Conservation (phyloP, 1,140 invertebrate species). For the Oscheius sp. region DNA sequence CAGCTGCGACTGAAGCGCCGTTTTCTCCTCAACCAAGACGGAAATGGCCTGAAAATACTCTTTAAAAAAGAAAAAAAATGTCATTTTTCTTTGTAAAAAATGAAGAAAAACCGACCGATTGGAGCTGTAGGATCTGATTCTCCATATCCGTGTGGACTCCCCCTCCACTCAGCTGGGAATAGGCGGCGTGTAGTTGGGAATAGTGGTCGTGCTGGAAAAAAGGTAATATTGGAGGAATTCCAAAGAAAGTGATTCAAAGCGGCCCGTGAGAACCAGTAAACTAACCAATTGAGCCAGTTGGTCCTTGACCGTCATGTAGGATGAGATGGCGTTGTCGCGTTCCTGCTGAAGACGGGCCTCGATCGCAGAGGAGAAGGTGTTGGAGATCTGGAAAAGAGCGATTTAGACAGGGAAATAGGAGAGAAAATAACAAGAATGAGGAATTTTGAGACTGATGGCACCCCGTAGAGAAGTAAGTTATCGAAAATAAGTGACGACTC, state of each 20-base stretch:
- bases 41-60: conserved; percentile 18
- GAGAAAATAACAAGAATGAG: neutral
- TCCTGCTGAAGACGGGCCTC: neutral
- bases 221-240: neutral
- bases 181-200: conserved; percentile 23
- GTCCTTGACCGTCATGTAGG: neutral
- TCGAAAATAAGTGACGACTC: too few relatives aligned
- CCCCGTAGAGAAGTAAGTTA: too few relatives aligned
- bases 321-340: neutral
- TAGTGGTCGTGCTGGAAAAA: conserved; percentile 18
- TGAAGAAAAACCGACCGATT: conserved; percentile 6
- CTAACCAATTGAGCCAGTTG: conserved; percentile 5
- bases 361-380: neutral
- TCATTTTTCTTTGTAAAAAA: neutral
- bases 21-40: conserved; percentile 29
- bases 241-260: neutral
- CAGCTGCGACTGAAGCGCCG: conserved; percentile 17
- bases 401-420: too few relatives aligned
- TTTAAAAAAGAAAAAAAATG: neutral
- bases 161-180: conserved; percentile 18
- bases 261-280: neutral
- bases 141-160: conserved; percentile 22
- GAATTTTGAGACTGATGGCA: too few relatives aligned
- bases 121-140: conserved; percentile 27
- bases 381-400: neutral